Percentiles rank a stretch among this genome's conserved stretches.
These are phyloP conservation scores for Anticlea derivata DNA, from an alignment of 2,888 invertebrate species.

Conservation along the genomic window DNA sequence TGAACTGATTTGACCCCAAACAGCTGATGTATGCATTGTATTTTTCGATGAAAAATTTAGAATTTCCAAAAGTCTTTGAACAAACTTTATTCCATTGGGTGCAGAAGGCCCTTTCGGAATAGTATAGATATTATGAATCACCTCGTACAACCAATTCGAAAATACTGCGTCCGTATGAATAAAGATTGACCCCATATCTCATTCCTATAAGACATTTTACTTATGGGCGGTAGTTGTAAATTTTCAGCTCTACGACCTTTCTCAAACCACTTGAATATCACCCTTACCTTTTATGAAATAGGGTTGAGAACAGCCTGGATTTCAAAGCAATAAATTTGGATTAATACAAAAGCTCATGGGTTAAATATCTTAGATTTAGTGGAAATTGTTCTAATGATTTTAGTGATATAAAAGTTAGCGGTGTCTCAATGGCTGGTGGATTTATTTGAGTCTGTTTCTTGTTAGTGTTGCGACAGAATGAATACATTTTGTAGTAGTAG, in stretches of 20 bases:
- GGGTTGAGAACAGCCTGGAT: conserved; percentile 22
- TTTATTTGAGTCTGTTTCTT: too few species aligned
- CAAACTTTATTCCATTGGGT: too few species aligned
- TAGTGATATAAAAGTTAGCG: conserved; percentile 22
- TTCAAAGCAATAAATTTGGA: conserved; percentile 34
- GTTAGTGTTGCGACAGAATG: background rate
- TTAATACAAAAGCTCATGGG: conserved; percentile 36
- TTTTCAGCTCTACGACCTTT: conserved; percentile 51
- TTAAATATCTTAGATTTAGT: conserved; percentile 34
- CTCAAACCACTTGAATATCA: conserved; percentile 7
- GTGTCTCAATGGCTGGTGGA: background rate
- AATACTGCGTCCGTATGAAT: conserved; percentile 55
- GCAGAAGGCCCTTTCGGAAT: too few species aligned
- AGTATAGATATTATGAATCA: conserved; percentile 65
- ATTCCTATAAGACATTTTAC: conserved; percentile 65
- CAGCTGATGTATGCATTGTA: too few species aligned
- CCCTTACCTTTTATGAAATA: background rate
- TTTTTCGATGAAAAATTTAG: too few species aligned
- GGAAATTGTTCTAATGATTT: conserved; percentile 35
- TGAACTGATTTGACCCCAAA: too few species aligned
- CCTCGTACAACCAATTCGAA: conserved; percentile 56
- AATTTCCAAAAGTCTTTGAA: too few species aligned
- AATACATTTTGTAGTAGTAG: too few species aligned
- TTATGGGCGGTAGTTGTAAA: conserved; percentile 70
- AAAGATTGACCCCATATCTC: conserved; percentile 69